phyloP scores from a whole-genome alignment of 2,113 vertebrate species.

The Lampris incognitus region DNA sequence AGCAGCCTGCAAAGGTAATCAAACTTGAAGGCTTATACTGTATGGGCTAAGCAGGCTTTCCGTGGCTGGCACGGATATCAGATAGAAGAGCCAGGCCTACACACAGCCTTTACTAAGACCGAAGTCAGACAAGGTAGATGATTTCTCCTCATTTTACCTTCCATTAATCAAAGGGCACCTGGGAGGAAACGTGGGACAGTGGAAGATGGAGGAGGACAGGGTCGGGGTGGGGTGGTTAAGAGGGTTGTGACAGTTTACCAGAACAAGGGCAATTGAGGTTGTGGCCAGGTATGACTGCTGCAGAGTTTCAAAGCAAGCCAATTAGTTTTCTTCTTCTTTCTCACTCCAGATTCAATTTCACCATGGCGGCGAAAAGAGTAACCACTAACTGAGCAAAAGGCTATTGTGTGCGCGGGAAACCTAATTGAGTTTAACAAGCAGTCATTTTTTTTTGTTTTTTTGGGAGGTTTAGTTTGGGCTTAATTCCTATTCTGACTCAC shows the following conservation, averaged over 20 bases:
- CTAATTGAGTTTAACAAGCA: constrained; percentile 29
- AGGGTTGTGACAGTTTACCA: constrained; percentile 48
- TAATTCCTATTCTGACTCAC: constrained; percentile 45
- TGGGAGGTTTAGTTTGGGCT: not conserved
- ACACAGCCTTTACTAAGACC: constrained; percentile 58
- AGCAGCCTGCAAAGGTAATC: constrained; percentile 77
- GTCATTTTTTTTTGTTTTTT: too few relatives aligned
- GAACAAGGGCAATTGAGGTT: constrained; percentile 39
- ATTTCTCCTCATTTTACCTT: constrained; percentile 47
- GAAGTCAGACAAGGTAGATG: constrained; percentile 23
- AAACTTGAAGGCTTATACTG: constrained; percentile 52
- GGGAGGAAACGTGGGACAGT: constrained; percentile 75
- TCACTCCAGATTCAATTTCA: constrained; percentile 20
- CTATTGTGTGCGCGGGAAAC: not conserved
- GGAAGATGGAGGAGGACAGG: constrained; percentile 8
- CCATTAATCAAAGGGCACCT: constrained; percentile 76
- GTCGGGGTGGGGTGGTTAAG: constrained; percentile 31
- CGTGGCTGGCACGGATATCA: constrained; percentile 40
- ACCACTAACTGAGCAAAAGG: not conserved
- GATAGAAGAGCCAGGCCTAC: constrained; percentile 59
- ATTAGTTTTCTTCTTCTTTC: not conserved
- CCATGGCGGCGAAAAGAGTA: not conserved
- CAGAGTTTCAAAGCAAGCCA: constrained; percentile 5
- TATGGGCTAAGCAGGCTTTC: constrained; percentile 61
- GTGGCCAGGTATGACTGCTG: constrained; percentile 45